Conservation (phyloP, 2,888 invertebrate species). For the Elegia similella region DNA sequence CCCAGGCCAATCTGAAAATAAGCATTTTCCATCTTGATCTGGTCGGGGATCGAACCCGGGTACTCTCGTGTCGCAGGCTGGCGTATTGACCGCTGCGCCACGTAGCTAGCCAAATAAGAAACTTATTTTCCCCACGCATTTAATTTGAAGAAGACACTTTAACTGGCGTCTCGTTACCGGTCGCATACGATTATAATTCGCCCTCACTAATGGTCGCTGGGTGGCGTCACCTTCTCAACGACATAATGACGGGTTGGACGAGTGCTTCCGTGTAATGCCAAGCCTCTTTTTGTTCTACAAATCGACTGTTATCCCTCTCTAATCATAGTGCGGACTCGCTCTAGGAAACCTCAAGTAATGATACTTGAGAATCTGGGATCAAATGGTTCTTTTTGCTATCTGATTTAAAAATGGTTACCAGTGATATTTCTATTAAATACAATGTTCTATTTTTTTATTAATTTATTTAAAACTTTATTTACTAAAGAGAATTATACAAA, state of each 20-base stretch:
- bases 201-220: not conserved
- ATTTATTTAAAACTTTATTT: too few species aligned
- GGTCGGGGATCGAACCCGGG: too few species aligned
- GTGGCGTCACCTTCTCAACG: conserved; percentile 34
- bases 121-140: too few species aligned
- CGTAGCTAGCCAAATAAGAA: too few species aligned
- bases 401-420: too few species aligned
- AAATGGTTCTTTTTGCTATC: not conserved
- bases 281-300: conserved; percentile 36
- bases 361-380: not conserved
- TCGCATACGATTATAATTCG: not conserved
- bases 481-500: too few species aligned
- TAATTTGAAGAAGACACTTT: not conserved
- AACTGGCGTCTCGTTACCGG: not conserved
- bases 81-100: too few species aligned
- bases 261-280: conserved; percentile 42
- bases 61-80: too few species aligned
- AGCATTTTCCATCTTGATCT: too few species aligned
- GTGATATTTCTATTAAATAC: too few species aligned
- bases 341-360: not conserved
- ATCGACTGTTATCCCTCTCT: conserved; percentile 29
- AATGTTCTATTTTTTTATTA: too few species aligned
- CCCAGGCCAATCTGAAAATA: too few species aligned
- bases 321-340: not conserved
- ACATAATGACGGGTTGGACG: conserved; percentile 36